These are phyloP conservation scores for Monoplex corrugatus DNA, from an alignment of 2,888 invertebrate species.

Conservation along the genomic window DNA sequence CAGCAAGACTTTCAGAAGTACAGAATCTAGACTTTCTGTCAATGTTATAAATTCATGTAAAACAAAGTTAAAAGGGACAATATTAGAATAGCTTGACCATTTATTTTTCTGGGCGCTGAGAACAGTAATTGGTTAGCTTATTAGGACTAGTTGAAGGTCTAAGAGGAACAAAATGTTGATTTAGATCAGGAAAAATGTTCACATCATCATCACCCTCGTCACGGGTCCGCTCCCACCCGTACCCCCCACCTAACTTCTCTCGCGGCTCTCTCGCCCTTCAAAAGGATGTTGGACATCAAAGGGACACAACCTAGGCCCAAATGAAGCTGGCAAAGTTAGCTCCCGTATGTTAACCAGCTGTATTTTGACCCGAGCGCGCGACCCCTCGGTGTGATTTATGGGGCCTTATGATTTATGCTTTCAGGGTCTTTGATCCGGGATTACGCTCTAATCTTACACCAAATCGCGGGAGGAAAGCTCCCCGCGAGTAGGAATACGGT, in stretches of 20 bases:
- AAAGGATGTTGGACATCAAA: conserved; percentile 39
- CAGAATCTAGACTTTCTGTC: too few relatives aligned
- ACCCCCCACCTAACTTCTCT: neutral
- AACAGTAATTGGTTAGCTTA: too few relatives aligned
- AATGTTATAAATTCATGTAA: too few relatives aligned
- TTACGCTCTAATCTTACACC: conserved; percentile 44
- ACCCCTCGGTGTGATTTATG: conserved; percentile 36
- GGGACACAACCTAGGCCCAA: conserved; percentile 7
- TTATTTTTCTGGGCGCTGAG: too few relatives aligned
- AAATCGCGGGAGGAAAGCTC: neutral
- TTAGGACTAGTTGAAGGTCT: too few relatives aligned
- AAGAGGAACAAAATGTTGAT: too few relatives aligned
- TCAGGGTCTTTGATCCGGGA: conserved; percentile 6
- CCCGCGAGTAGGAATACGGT: conserved; percentile 32
- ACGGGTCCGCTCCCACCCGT: neutral
- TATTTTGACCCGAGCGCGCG: neutral
- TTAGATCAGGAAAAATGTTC: too few relatives aligned
- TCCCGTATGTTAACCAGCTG: conserved; percentile 47
- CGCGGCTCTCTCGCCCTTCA: neutral
- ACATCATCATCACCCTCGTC: too few relatives aligned
- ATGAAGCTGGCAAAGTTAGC: conserved; percentile 36
- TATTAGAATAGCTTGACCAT: too few relatives aligned
- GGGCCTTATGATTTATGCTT: conserved; percentile 40
- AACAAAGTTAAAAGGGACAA: too few relatives aligned
- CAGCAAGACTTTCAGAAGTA: too few relatives aligned